A percentile compares a stretch with the other conserved stretches of the same genome.
Evolutionary conservation across 2,113 vertebrate genomes (phyloP).

Genomic region (Epinephelus fuscoguttatus): DNA sequence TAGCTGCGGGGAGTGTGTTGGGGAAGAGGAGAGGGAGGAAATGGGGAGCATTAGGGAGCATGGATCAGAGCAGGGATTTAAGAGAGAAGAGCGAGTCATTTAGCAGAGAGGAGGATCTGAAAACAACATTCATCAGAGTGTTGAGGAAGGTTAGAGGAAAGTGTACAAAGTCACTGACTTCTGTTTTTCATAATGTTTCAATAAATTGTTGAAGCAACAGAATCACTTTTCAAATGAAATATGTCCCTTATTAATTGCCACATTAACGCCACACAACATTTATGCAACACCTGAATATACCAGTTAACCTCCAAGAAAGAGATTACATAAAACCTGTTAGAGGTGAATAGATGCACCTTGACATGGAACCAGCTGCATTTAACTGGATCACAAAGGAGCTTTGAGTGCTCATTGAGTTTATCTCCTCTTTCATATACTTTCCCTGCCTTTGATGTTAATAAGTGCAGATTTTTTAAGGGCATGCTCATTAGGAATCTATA

Average conservation of each 20-base stretch:
- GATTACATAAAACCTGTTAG: not conserved
- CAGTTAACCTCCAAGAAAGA: not conserved
- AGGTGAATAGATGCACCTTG: slow-evolving; percentile 10
- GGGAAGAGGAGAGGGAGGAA: slow-evolving; percentile 3
- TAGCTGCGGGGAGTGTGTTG: slow-evolving; percentile 30
- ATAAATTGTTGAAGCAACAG: not conserved
- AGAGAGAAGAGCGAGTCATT: slow-evolving; percentile 31
- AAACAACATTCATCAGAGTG: slow-evolving; percentile 16
- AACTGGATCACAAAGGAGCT: slow-evolving; percentile 19
- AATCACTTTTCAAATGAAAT: slow-evolving; percentile 18
- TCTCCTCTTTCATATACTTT: not conserved
- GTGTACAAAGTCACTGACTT: slow-evolving; percentile 4
- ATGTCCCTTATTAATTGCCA: not conserved
- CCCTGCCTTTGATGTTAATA: not conserved
- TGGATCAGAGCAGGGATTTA: slow-evolving; percentile 28
- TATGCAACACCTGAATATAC: not conserved
- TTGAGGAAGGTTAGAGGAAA: slow-evolving; percentile 21
- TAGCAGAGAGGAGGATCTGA: not conserved
- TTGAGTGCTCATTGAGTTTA: slow-evolving; percentile 23
- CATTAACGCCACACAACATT: not conserved
- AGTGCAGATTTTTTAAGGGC: not conserved
- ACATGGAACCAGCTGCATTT: slow-evolving; percentile 16
- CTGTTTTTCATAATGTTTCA: slow-evolving; percentile 12
- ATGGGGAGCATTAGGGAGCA: slow-evolving; percentile 23
- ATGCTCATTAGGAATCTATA: not conserved